phyloP scores from a whole-genome alignment of 2,888 invertebrate species.

The Lingula anatina region DNA sequence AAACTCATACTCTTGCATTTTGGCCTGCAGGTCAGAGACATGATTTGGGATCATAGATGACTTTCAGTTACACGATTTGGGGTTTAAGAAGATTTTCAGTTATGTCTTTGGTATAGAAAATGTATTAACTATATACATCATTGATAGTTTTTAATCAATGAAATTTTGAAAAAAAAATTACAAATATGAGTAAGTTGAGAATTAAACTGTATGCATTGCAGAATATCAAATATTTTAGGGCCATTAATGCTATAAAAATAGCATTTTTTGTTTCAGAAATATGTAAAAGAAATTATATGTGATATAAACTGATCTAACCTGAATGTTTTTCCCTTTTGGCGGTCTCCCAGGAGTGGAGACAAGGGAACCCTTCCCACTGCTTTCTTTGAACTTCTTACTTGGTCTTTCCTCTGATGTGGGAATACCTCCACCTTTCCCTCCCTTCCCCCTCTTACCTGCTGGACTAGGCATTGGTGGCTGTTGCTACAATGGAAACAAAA shows the following conservation, averaged over 20 bases:
- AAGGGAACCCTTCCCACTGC: slow-evolving; percentile 26
- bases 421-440: no score
- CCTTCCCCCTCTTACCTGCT: slow-evolving; percentile 54
- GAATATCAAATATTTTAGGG: background rate
- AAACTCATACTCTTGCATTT: slow-evolving; percentile 20
- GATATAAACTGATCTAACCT: slow-evolving; percentile 13
- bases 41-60: no score
- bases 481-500: no score
- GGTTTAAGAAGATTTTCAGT: no score
- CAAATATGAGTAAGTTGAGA: background rate
- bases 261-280: no score
- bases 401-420: slow-evolving; percentile 60
- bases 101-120: no score
- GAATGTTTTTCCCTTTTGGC: slow-evolving; percentile 35
- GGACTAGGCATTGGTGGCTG: slow-evolving; percentile 53
- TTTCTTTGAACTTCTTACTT: slow-evolving; percentile 54
- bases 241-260: background rate
- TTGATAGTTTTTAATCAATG: no score
- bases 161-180: no score
- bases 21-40: no score
- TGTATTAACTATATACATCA: no score
- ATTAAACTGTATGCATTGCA: background rate
- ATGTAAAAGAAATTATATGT: background rate
- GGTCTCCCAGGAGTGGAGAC: slow-evolving; percentile 22
- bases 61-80: no score